phyloP scores from a whole-genome alignment of 2,888 invertebrate genomes.

The Hetaerina titia region DNA sequence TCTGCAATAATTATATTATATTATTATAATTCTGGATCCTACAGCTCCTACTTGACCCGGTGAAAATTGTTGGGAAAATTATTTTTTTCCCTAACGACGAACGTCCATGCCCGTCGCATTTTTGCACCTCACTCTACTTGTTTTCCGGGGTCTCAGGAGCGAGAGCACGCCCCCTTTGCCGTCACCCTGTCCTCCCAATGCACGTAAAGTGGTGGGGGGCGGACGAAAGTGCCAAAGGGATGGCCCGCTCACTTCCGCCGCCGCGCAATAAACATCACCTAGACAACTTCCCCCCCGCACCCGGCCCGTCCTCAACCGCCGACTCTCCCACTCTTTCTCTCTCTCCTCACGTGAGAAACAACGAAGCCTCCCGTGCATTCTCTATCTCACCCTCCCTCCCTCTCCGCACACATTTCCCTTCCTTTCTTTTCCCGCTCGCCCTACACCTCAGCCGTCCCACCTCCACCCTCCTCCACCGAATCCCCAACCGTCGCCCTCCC shows the following conservation, averaged over 20 bases:
- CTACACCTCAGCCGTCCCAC: conserved; percentile 21
- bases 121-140: neutral
- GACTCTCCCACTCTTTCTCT: neutral
- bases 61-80: neutral
- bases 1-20: too few relatives aligned
- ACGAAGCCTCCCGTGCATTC: neutral
- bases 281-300: neutral
- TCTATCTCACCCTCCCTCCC: neutral
- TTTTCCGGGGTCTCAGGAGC: neutral
- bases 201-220: neutral
- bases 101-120: neutral
- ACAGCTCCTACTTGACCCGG: neutral
- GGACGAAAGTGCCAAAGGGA: neutral
- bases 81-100: neutral
- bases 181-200: neutral
- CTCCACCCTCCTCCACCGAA: neutral
- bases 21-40: neutral
- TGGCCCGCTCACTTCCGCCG: conserved; percentile 14
- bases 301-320: neutral
- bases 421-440: conserved; percentile 38
- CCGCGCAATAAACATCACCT: conserved; percentile 52
- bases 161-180: neutral
- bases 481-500: neutral
- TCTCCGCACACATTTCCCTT: neutral
- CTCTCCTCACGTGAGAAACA: conserved; percentile 40